phyloP scores from a whole-genome alignment of 2,113 vertebrate species.

The Ceyx melanurus region DNA sequence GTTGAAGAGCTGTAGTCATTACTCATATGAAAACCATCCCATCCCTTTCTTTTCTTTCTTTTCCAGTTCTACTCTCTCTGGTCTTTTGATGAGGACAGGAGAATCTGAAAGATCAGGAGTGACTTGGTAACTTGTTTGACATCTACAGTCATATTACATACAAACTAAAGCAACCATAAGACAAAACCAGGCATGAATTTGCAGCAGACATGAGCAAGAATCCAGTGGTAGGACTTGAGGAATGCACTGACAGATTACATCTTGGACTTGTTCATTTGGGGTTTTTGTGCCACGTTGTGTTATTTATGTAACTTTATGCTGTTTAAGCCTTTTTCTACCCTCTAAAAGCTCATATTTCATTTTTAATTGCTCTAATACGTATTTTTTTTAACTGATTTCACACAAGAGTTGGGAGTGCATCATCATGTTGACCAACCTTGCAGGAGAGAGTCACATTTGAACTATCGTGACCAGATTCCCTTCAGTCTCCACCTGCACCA shows the following conservation, averaged over 20 bases:
- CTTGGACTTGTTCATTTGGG: background rate
- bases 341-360: background rate
- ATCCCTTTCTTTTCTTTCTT: background rate
- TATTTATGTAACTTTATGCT: background rate
- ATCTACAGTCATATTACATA: background rate
- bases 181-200: background rate
- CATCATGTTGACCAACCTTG: background rate
- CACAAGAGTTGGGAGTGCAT: background rate
- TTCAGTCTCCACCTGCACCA: background rate
- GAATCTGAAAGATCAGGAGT: background rate
- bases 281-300: background rate
- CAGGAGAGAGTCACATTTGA: background rate
- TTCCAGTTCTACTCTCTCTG: background rate
- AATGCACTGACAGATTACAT: background rate
- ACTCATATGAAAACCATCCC: background rate
- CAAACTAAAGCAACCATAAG: background rate
- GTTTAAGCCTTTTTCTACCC: background rate
- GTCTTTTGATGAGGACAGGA: background rate
- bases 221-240: background rate
- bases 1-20: background rate
- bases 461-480: background rate
- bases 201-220: background rate
- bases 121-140: background rate
- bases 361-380: background rate
- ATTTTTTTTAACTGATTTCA: background rate